A percentile compares a stretch with the other conserved stretches of the same genome.
These are phyloP conservation scores for Ageneiosus marmoratus DNA, from an alignment of 2,113 vertebrate species.

Conservation along the genomic window DNA sequence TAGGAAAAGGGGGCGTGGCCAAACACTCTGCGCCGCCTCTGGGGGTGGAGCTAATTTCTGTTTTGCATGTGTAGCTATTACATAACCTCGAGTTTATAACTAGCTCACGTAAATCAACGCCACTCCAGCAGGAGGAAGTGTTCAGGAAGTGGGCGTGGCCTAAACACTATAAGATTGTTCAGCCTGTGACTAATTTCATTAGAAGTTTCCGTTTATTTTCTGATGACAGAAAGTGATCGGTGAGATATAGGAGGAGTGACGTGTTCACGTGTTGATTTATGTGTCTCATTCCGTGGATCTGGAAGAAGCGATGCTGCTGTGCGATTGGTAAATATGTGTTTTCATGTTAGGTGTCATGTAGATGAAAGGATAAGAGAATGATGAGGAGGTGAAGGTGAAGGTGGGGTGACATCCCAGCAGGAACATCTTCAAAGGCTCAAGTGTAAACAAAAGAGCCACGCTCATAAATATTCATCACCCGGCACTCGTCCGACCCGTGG, in stretches of 20 bases:
- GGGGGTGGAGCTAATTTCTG: background rate
- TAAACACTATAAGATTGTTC: background rate
- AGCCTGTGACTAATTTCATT: background rate
- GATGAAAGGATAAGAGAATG: constrained; percentile 26
- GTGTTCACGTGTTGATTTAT: background rate
- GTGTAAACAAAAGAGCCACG: constrained; percentile 17
- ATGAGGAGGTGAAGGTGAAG: constrained; percentile 33
- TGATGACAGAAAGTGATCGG: no score
- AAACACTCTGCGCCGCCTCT: background rate
- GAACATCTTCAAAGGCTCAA: constrained; percentile 33
- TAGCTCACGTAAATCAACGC: background rate
- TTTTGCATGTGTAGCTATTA: background rate
- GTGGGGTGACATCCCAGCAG: background rate
- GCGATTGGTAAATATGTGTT: background rate
- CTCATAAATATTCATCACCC: constrained; percentile 45
- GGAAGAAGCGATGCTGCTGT: background rate
- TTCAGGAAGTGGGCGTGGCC: background rate
- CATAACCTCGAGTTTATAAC: background rate
- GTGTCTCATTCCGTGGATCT: background rate
- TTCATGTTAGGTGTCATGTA: constrained; percentile 10
- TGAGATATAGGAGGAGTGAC: no score
- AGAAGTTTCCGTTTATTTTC: background rate
- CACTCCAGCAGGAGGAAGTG: background rate
- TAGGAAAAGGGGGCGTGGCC: background rate
- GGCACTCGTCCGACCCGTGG: constrained; percentile 1